These are phyloP conservation scores for Eleginops maclovinus DNA, from an alignment of 2,113 vertebrate species.

Conservation along the genomic window DNA sequence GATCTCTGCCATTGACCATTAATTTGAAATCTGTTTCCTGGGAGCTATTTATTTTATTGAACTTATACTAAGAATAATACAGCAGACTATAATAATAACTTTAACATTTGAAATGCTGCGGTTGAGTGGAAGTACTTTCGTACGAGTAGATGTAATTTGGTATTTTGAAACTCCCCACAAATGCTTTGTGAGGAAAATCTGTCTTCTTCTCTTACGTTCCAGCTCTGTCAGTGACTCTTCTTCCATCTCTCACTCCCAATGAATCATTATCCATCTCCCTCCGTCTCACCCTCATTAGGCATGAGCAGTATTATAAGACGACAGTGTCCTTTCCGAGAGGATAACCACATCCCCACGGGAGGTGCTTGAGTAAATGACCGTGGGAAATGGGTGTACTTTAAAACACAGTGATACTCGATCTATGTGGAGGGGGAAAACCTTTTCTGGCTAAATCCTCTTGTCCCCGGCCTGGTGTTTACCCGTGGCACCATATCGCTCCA, in stretches of 20 bases:
- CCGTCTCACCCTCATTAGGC: neutral
- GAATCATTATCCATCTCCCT: constrained; percentile 46
- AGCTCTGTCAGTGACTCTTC: constrained; percentile 33
- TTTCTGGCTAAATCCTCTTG: constrained; percentile 70
- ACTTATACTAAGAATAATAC: neutral
- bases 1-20: neutral
- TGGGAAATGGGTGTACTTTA: constrained; percentile 76
- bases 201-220: neutral
- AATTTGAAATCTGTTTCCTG: neutral
- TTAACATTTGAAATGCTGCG: fast-evolving
- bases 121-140: neutral
- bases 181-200: constrained; percentile 13
- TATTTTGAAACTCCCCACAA: neutral
- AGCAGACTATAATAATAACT: neutral
- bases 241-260: constrained; percentile 36
- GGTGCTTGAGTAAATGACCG: constrained; percentile 76
- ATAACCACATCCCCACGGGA: constrained; percentile 71
- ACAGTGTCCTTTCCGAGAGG: constrained; percentile 62
- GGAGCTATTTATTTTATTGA: neutral
- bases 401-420: constrained; percentile 62
- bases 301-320: constrained; percentile 48
- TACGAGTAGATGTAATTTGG: too few relatives aligned
- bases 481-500: constrained; percentile 74
- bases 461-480: constrained; percentile 74
- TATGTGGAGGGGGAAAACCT: constrained; percentile 66